These are phyloP conservation scores for Habrosyne pyritoides DNA, from an alignment of 2,888 invertebrate species.

Conservation along the genomic window DNA sequence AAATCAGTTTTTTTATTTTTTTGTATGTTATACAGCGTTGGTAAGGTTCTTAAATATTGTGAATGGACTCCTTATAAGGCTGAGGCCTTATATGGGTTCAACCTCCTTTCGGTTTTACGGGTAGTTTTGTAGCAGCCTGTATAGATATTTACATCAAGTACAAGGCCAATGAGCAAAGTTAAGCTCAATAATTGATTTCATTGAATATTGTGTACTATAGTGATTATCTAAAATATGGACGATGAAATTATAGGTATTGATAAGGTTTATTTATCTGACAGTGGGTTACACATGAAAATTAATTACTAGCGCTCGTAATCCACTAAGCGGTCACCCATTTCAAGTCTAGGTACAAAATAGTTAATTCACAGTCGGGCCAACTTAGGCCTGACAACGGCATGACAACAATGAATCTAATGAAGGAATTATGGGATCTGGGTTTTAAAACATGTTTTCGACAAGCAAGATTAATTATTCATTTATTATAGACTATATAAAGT, in stretches of 20 bases:
- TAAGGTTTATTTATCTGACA: slow-evolving; percentile 3
- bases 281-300: not conserved
- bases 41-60: too few species aligned
- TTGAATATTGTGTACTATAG: not conserved
- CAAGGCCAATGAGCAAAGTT: too few species aligned
- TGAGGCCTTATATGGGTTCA: too few species aligned
- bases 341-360: not conserved
- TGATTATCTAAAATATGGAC: not conserved
- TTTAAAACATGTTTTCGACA: not conserved
- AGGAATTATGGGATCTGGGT: not conserved
- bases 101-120: too few species aligned
- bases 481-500: too few species aligned
- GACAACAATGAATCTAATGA: not conserved
- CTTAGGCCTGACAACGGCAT: not conserved
- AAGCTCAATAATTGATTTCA: not conserved
- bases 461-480: too few species aligned
- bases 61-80: too few species aligned
- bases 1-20: too few species aligned
- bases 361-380: not conserved
- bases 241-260: not conserved
- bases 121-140: too few species aligned
- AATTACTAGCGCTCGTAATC: not conserved
- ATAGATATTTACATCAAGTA: too few species aligned
- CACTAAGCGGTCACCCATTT: slow-evolving; percentile 1
- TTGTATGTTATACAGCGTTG: too few species aligned